These are phyloP conservation scores for Otis tarda DNA, from an alignment of 2,113 vertebrate species.

Conservation along the genomic window DNA sequence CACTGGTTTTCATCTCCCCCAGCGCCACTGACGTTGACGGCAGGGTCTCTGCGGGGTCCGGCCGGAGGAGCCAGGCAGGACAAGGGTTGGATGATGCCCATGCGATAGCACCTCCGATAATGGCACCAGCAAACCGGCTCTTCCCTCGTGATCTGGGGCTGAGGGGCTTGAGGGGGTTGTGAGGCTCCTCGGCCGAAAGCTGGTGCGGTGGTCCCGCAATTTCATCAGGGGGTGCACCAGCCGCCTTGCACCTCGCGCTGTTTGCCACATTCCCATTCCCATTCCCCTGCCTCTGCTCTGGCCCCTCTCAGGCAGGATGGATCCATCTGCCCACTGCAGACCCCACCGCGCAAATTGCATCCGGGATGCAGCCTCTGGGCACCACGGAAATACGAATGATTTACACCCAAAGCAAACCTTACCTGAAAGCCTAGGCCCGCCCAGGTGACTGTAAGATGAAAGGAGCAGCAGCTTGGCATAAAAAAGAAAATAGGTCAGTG, in stretches of 20 bases:
- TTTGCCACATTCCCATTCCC: background rate
- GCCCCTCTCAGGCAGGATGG: background rate
- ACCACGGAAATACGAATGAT: background rate
- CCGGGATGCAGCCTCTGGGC: background rate
- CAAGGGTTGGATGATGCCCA: background rate
- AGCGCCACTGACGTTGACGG: too few relatives aligned
- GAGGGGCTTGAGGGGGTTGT: background rate
- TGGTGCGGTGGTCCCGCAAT: background rate
- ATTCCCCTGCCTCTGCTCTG: background rate
- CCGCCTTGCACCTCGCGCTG: background rate
- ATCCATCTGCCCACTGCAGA: background rate
- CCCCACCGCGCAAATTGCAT: background rate
- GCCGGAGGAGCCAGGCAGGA: background rate
- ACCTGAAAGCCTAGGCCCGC: fast-evolving
- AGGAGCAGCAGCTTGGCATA: background rate
- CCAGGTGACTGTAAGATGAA: background rate
- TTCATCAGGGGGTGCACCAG: background rate
- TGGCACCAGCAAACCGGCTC: background rate
- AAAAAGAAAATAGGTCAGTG: background rate
- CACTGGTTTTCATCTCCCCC: too few relatives aligned
- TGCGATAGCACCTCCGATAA: background rate
- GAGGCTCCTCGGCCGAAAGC: background rate
- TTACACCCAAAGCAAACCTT: background rate
- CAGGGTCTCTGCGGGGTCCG: background rate
- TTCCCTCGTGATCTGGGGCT: background rate